Percentiles rank a stretch among this genome's conserved stretches.
phyloP scores from a whole-genome alignment of 2,113 vertebrate genomes.

The Rhegmatorhina hoffmannsi region DNA sequence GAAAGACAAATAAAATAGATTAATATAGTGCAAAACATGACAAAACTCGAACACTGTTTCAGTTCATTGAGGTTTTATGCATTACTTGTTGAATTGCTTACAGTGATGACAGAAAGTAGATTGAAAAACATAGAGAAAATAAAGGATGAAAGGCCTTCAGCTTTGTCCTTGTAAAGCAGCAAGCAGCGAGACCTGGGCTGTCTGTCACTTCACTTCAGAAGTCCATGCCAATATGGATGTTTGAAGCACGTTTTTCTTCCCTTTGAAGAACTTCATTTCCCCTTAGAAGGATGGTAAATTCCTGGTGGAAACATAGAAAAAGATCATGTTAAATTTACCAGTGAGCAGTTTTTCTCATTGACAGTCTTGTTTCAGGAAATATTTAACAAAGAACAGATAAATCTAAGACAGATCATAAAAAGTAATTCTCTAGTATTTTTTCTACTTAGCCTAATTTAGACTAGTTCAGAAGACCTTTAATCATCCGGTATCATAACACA shows the following conservation, averaged over 20 bases:
- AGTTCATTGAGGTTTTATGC: neutral
- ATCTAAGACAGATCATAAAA: neutral
- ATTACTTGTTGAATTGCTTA: conserved; percentile 8
- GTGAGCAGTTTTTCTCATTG: neutral
- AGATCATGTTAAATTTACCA: neutral
- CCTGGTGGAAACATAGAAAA: neutral
- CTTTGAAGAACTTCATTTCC: neutral
- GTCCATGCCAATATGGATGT: neutral
- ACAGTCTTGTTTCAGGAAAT: neutral
- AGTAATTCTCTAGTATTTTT: neutral
- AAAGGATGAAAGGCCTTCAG: neutral
- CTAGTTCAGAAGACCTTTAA: conserved; percentile 11
- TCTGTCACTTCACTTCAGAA: neutral
- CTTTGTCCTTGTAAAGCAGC: conserved; percentile 10
- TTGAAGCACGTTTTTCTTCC: neutral
- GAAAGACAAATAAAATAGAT: conserved; percentile 22
- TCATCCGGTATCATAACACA: conserved; percentile 15
- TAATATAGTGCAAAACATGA: neutral
- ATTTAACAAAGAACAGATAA: conserved; percentile 1
- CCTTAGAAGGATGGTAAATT: neutral
- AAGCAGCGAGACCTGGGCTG: neutral
- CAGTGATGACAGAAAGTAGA: neutral
- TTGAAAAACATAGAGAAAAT: neutral
- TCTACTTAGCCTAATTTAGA: conserved; percentile 6
- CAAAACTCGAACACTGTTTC: neutral